Conservation (phyloP, 2,797 vertebrate genomes). For the Poeciliopsis turneri region DNA sequence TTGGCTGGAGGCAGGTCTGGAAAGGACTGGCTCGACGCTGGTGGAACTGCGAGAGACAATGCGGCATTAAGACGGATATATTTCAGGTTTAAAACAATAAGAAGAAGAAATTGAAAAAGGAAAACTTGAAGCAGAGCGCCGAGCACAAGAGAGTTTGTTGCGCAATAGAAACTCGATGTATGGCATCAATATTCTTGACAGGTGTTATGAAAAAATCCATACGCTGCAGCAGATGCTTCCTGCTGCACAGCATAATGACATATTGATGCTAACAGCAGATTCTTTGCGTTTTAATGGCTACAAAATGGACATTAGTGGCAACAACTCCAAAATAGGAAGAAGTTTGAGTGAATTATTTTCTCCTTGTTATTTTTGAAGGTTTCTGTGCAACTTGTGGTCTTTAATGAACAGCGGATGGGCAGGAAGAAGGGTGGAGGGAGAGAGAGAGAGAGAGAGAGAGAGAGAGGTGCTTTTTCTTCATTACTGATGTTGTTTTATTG, state of each 20-base stretch:
- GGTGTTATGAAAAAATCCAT: constrained; percentile 47
- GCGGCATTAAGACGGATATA: constrained; percentile 37
- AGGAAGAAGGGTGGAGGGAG: neutral
- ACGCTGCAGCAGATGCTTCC: neutral
- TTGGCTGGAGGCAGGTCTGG: constrained; percentile 21
- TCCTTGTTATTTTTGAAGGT: neutral
- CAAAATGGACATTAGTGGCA: neutral
- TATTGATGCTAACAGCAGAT: constrained; percentile 42
- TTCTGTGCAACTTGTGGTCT: neutral
- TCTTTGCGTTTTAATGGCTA: constrained; percentile 12
- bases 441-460: too few species aligned
- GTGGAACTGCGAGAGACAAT: constrained; percentile 27
- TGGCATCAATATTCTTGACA: constrained; percentile 37
- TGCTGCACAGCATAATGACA: constrained; percentile 42
- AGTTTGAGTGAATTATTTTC: neutral
- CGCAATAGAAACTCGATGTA: neutral
- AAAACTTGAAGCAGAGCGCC: neutral
- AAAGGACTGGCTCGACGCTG: neutral
- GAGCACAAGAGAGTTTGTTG: constrained; percentile 13
- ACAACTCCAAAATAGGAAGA: neutral
- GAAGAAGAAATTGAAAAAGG: neutral
- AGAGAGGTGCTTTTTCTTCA: neutral
- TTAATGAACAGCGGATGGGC: neutral
- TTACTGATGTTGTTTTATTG: neutral
- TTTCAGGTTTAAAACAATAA: neutral